Evolutionary conservation across 1,140 invertebrate genomes (phyloP), one percentile per base, ranked within the genome.

Genomic region (Brachionus koreanus): DNA sequence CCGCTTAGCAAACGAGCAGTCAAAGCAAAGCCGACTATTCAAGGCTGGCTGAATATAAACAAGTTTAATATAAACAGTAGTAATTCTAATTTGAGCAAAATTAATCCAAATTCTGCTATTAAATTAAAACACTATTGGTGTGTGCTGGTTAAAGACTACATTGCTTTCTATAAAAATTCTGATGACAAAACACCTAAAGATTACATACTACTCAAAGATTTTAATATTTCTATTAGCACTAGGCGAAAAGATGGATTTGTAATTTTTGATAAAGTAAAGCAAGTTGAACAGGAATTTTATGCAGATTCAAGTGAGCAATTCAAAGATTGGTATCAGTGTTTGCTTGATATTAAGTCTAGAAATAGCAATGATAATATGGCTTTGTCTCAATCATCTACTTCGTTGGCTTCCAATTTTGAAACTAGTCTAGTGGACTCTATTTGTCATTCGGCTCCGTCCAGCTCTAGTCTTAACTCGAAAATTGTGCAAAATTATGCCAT

Each of bases 251-350:
- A 65, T 65, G 76, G 76, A 1, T 79, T 79, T 25, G 12, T 79
- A 13, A 19, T 79, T 12, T 79, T 13, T 79, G 76, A 79, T 19
- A 79, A 79, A 25, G 57, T 61, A 2, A 79, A 79, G 35, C 76
- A 79, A 65, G 57, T 79, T 29, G 76, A 79, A 25, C 76, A 79
- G 23, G 76, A 79, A 25, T 79, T 79, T 65, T 79, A 57, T 79
- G 35, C 76, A 10, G 76, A 79, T 19, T 39, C 33, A 5, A 13
- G n/a, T 3, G 76, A 79, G 33, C 7, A 16, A 25, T 79, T 79
- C 25, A 79, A 65, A 65, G 49, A 79, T 13, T 79, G 76, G 76
- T 23, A 23, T 16, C 76, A 74, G 23, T 74, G 69, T 74, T 46
- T 74, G 39, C 23, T 7, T 9, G 69, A 74, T 46, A 46, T 74